Base-by-base conservation (phyloP, 1,140 invertebrate genomes). In the Gryon sp. region DNA sequence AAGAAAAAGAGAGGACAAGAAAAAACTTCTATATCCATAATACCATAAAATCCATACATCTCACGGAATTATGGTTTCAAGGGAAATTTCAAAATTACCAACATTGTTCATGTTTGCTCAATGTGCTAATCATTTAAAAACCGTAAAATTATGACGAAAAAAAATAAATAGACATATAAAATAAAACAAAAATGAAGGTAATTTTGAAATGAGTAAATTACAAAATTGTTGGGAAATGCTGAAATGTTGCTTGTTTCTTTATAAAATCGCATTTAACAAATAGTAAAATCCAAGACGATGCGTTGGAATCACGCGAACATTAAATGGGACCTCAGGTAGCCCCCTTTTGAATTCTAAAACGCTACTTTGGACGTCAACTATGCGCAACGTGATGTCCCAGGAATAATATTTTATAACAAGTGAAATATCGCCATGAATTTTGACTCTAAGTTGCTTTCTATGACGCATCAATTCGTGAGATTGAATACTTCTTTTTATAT, bases 351-450 rank as follows among this genome's bases (percentile, higher is more conserved):
- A 46, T 68, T 57, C 63, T 43, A n/a, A 46, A 68, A 40, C 63
- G 32, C 34, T 68, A 4, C 12, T 26, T 28, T 20, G 24, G 62
- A 48, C 52, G 52, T 68, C 41, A 57, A 68, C 63, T 50, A 40
- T 57, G 52, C 50, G 52, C 48, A 32, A 46, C 62, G 62, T 66
- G 62, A 55, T 55, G 50, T 66, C 62, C 36, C 50, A 41, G 32
- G 50, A 68, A 68, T 68, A 57, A 68, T 38, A 68, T 68, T 68
- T 68, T 68, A 55, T 55, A 57, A 63, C 59, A 63, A 68, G 50
- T 66, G 48, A 53, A 66, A 53, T 66, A 66, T 45, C 38, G 62
- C 40, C 32, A 30, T 68, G 63, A 55, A 55, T 68, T 46, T 68
- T 46, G 63, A 68, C 62, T 30, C 20, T 30, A 26, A 30, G 22